Conservation (phyloP, 2,113 vertebrate genomes). For the Zapornia atra region DNA sequence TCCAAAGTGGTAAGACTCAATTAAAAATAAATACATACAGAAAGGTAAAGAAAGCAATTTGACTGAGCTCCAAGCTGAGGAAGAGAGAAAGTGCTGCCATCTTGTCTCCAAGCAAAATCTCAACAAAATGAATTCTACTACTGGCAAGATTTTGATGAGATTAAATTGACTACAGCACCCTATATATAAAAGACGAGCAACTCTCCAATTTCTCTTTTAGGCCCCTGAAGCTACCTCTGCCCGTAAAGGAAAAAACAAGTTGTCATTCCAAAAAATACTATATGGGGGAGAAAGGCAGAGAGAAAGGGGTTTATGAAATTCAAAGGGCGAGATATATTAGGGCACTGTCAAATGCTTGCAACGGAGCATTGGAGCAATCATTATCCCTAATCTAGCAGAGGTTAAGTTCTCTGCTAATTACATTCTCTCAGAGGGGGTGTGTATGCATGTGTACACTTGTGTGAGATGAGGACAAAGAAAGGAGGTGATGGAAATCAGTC, state of each 20-base stretch:
- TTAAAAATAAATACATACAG: background rate
- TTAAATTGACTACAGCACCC: slow-evolving; percentile 64
- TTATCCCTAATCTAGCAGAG: slow-evolving; percentile 42
- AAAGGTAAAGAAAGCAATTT: background rate
- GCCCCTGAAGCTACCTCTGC: slow-evolving; percentile 57
- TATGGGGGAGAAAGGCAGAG: background rate
- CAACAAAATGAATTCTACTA: slow-evolving; percentile 68
- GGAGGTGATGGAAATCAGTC: slow-evolving; percentile 15
- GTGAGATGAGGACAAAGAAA: background rate
- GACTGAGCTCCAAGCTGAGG: slow-evolving; percentile 37
- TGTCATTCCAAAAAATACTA: slow-evolving; percentile 47
- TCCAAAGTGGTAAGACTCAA: background rate
- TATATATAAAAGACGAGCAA: slow-evolving; percentile 42
- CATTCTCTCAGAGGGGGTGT: background rate
- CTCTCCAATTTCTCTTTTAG: slow-evolving; percentile 53
- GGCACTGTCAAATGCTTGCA: background rate
- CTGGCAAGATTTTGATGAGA: slow-evolving; percentile 72
- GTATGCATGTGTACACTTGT: background rate
- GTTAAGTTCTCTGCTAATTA: slow-evolving; percentile 54
- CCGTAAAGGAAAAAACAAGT: slow-evolving; percentile 64
- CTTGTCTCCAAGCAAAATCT: slow-evolving; percentile 65
- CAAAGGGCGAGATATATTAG: background rate
- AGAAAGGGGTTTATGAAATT: slow-evolving; percentile 32
- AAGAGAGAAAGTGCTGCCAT: slow-evolving; percentile 50
- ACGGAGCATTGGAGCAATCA: background rate